A percentile compares a stretch with the other conserved stretches of the same genome.
Evolutionary conservation across 2,888 invertebrate species (phyloP).

Genomic region (Aphidoletes aphidimyza): DNA sequence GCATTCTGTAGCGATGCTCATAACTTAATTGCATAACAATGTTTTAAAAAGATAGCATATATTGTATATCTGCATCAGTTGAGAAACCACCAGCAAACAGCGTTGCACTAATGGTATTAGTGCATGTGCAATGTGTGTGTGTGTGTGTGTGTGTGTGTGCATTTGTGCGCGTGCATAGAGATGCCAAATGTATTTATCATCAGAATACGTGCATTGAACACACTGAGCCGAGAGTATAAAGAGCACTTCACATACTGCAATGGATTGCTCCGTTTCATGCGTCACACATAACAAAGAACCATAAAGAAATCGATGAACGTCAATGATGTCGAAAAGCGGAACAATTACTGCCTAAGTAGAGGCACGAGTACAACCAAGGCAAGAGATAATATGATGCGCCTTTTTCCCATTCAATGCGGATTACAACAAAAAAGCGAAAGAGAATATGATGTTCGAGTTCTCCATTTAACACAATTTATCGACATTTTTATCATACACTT

Average conservation of each 20-base stretch:
- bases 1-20: conserved; percentile 36
- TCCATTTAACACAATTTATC: conserved; percentile 1
- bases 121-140: too few species aligned
- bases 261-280: conserved; percentile 25
- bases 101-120: too few species aligned
- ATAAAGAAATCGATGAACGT: conserved; percentile 34
- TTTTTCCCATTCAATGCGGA: not conserved
- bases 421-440: not conserved
- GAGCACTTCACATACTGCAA: not conserved
- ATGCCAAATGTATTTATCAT: not conserved
- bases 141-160: too few species aligned
- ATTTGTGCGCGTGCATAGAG: not conserved
- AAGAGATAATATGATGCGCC: not conserved
- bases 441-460: not conserved
- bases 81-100: too few species aligned
- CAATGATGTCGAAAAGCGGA: conserved; percentile 36
- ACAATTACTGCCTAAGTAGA: conserved; percentile 15
- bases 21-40: conserved; percentile 33
- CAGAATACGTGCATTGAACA: not conserved
- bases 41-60: conserved; percentile 26
- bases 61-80: not conserved
- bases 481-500: not conserved
- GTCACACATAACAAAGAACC: conserved; percentile 40
- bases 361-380: too few species aligned
- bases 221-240: not conserved